Evolutionary conservation across 2,113 vertebrate species (phyloP).

Genomic region (Vulpes lagopus): DNA sequence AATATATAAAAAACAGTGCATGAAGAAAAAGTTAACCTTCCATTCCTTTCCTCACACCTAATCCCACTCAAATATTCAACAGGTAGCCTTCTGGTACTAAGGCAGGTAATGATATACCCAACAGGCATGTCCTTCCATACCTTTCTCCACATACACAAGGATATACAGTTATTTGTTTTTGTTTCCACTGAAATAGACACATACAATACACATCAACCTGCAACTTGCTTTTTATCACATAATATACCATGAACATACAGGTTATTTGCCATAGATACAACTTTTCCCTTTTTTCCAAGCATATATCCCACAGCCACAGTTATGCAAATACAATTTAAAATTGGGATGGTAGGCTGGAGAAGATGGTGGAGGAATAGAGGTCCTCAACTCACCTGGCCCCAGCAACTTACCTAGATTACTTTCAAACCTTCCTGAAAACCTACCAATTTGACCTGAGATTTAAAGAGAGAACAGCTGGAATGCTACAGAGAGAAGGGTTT

Average conservation of each 20-base stretch:
- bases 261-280: neutral
- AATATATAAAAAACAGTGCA: neutral
- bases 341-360: neutral
- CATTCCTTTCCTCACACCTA: neutral
- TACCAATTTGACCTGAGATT: too few species aligned
- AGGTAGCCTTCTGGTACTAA: neutral
- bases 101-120: neutral
- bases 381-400: too few species aligned
- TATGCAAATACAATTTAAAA: neutral
- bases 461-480: too few species aligned
- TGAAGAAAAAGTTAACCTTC: neutral
- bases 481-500: too few species aligned
- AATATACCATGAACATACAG: neutral
- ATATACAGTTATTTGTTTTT: neutral
- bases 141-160: neutral
- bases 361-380: too few species aligned
- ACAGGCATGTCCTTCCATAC: neutral
- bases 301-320: neutral
- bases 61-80: neutral
- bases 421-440: too few species aligned
- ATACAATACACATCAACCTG: neutral
- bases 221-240: constrained; percentile 1
- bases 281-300: neutral
- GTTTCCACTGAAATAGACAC: constrained; percentile 30
- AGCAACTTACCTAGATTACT: too few species aligned